phyloP scores from a whole-genome alignment of 2,113 vertebrate genomes.

The Pleuronectes platessa region DNA sequence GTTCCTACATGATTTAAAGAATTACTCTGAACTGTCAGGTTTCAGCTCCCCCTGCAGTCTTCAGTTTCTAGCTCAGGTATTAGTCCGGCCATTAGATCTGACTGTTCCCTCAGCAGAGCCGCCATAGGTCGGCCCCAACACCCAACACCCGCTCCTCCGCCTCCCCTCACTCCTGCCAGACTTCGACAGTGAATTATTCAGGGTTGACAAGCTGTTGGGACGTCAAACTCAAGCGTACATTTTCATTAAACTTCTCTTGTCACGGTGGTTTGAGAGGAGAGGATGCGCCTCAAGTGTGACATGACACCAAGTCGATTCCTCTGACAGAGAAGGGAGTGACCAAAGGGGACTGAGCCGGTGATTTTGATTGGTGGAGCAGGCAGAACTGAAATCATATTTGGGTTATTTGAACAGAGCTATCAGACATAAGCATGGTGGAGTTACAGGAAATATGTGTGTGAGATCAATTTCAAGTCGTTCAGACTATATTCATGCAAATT shows the following conservation, averaged over 20 bases:
- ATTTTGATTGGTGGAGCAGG: slow-evolving; percentile 8
- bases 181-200: slow-evolving; percentile 78
- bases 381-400: not conserved
- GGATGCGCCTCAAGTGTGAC: slow-evolving; percentile 48
- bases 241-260: slow-evolving; percentile 72
- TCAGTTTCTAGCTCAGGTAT: slow-evolving; percentile 60
- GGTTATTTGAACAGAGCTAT: too few species aligned
- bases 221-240: slow-evolving; percentile 60
- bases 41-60: slow-evolving; percentile 56
- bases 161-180: slow-evolving; percentile 24
- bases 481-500: too few species aligned
- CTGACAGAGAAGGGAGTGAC: slow-evolving; percentile 31
- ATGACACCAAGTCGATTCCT: not conserved
- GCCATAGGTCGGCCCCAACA: slow-evolving; percentile 18
- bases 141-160: not conserved
- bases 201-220: slow-evolving; percentile 74
- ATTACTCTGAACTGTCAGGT: slow-evolving; percentile 64
- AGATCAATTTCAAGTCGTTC: too few species aligned
- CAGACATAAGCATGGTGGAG: too few species aligned
- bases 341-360: slow-evolving; percentile 4
- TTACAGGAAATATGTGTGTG: too few species aligned
- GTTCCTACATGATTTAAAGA: slow-evolving; percentile 70
- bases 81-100: slow-evolving; percentile 53
- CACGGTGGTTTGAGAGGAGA: slow-evolving; percentile 7
- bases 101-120: slow-evolving; percentile 50